phyloP scores from a whole-genome alignment of 1,140 invertebrate genomes.

The Agrilus planipennis region DNA sequence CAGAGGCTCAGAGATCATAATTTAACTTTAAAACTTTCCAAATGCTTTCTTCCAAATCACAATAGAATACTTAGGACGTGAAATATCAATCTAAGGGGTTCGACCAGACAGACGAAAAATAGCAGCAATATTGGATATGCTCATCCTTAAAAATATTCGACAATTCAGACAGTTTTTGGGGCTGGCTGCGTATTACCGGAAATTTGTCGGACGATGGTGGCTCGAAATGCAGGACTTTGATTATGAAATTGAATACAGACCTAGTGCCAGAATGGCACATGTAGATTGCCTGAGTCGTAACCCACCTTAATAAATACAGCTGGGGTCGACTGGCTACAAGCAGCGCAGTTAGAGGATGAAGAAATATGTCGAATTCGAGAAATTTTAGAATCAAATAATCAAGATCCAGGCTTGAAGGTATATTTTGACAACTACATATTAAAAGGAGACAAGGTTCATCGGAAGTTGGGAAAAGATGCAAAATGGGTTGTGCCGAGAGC shows the following conservation, averaged over 20 bases:
- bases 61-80: constrained; percentile 9
- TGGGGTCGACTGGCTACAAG: too few relatives aligned
- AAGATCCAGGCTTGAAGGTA: too few relatives aligned
- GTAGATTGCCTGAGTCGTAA: constrained; percentile 16
- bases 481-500: too few relatives aligned
- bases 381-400: too few relatives aligned
- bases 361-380: too few relatives aligned
- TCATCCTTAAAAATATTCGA: constrained; percentile 12
- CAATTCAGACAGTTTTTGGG: constrained; percentile 23
- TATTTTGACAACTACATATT: too few relatives aligned
- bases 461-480: too few relatives aligned
- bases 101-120: constrained; percentile 8
- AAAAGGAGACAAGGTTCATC: too few relatives aligned
- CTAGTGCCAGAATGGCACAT: constrained; percentile 10
- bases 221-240: constrained; percentile 25
- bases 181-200: constrained; percentile 20
- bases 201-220: constrained; percentile 31
- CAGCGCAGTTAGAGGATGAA: too few relatives aligned
- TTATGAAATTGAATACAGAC: constrained; percentile 26
- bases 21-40: constrained; percentile 8
- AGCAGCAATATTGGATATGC: constrained; percentile 7
- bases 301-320: too few relatives aligned
- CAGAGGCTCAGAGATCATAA: constrained; percentile 3
- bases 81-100: constrained; percentile 5
- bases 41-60: constrained; percentile 3